Evolutionary conservation across 2,888 invertebrate species (phyloP), one percentile per base, ranked within the genome.

Genomic region (Leucozona laternaria): DNA sequence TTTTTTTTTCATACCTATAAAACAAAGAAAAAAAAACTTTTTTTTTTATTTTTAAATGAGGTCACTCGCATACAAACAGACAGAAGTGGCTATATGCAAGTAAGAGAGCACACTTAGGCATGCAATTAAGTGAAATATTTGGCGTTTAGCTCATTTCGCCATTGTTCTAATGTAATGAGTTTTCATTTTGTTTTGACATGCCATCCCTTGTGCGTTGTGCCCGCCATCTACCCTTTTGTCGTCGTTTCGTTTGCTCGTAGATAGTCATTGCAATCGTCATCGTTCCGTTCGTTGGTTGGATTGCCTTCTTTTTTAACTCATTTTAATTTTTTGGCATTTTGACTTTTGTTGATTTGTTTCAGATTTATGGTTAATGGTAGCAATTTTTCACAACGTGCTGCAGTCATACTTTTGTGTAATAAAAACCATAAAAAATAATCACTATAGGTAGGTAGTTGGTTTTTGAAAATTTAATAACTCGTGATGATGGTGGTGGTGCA

Each of bases 81-180:
- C 20, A 17, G n/a, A 48, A 57, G 45, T 34, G 57, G 72, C 40
- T 76, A 71, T 64, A 64, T 78, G 64, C 60, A 45, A 82, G 58
- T 22, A 20, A 22, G 55, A 66, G 73, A 75, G 68, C 53, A 64
- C 77, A 81, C 81, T 81, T 71, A 62, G 37, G 82, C 77, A 78
- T 78, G 82, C 82, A 82, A 78, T 82, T 78, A 82, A 82, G 82
- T 82, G 72, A 82, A 82, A 79, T 83, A 79, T 83, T 83, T 83
- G 83, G 75, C 75, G 70, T 75, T 83, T 79, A 83, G 75, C 73
- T 75, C 79, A 70, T 79, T 79, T 75, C 70, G n/a, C 79, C 73
- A 83, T 83, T 83, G 70, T 83, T 83, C 75, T 55, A 53, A 20
- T 70, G 79, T 75, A 79, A 79, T 79, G 79, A 79, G 83, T 75